Evolutionary conservation across 2,113 vertebrate genomes (phyloP).

Genomic region (Haemorhous mexicanus): DNA sequence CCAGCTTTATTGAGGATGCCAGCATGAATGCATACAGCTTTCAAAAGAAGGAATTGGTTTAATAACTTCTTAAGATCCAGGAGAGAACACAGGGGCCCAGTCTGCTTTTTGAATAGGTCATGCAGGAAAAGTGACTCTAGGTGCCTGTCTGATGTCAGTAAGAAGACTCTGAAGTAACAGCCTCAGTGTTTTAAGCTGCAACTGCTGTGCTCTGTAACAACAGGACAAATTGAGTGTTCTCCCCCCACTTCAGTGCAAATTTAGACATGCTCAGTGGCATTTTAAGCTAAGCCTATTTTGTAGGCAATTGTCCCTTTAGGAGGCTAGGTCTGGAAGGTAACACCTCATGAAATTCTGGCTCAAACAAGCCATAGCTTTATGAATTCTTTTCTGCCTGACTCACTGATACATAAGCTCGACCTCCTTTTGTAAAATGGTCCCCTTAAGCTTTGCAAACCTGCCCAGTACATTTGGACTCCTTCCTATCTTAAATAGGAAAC

Average conservation of each 20-base stretch:
- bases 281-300: not conserved
- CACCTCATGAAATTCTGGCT: not conserved
- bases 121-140: not conserved
- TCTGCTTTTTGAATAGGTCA: not conserved
- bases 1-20: slow-evolving; percentile 53
- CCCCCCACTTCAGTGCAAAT: not conserved
- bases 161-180: not conserved
- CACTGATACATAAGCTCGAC: not conserved
- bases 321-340: slow-evolving; percentile 7
- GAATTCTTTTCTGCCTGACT: not conserved
- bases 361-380: not conserved
- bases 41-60: slow-evolving; percentile 35
- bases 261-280: not conserved
- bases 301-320: not conserved
- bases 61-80: slow-evolving; percentile 33
- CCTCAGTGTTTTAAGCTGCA: not conserved
- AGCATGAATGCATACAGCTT: slow-evolving; percentile 44
- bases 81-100: not conserved
- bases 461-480: not conserved
- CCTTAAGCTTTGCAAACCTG: not conserved
- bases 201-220: not conserved
- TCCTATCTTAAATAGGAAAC: not conserved
- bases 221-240: not conserved
- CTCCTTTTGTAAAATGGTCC: not conserved
- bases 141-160: not conserved